These are phyloP conservation scores for Leptinotarsa tumamoca DNA, from an alignment of 2,888 invertebrate species.

Conservation along the genomic window DNA sequence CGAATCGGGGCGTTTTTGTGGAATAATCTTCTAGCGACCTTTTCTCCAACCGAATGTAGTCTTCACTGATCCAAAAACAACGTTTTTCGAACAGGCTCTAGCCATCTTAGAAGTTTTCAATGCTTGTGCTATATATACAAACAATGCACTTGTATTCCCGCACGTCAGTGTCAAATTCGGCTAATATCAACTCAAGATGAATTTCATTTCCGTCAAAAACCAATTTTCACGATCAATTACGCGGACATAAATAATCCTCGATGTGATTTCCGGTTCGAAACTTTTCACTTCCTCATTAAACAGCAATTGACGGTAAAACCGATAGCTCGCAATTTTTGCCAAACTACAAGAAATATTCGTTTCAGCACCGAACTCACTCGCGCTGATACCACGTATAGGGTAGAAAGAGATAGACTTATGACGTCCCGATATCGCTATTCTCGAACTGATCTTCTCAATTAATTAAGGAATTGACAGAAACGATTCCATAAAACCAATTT, in stretches of 20 bases:
- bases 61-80: too few species aligned
- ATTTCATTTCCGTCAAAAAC: conserved; percentile 21
- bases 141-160: too few species aligned
- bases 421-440: conserved; percentile 16
- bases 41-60: too few species aligned
- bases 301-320: conserved; percentile 41
- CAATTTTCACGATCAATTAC: conserved; percentile 32
- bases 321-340: conserved; percentile 42
- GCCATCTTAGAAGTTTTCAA: too few species aligned
- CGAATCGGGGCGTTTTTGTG: not conserved
- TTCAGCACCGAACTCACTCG: conserved; percentile 15
- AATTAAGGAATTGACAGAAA: conserved; percentile 44
- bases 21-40: not conserved
- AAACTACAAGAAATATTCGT: conserved; percentile 31
- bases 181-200: conserved; percentile 16
- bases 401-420: conserved; percentile 12
- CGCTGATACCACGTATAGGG: not conserved
- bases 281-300: conserved; percentile 39
- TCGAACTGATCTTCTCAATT: conserved; percentile 39
- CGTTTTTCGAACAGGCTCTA: too few species aligned
- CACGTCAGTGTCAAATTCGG: not conserved
- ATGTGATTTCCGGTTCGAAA: conserved; percentile 29
- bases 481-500: conserved; percentile 37
- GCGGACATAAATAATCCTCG: conserved; percentile 9
- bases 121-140: too few species aligned